Percentiles rank a stretch among this genome's conserved stretches.
Evolutionary conservation across 1,140 invertebrate genomes (phyloP).

Genomic region (Sitobion miscanthi): DNA sequence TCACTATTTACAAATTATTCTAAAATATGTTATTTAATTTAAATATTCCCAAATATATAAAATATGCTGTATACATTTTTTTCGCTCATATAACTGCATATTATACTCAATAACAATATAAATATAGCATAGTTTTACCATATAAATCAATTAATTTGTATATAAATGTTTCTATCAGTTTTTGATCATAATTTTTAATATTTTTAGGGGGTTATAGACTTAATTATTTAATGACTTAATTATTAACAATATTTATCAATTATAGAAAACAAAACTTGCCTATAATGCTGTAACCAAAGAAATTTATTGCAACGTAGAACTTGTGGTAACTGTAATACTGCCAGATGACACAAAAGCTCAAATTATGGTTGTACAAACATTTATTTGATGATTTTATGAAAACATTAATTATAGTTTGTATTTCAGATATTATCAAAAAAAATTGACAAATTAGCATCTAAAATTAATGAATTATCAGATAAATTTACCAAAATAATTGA

Average conservation of each 20-base stretch:
- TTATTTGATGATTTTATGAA: neutral
- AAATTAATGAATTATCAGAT: too few species aligned
- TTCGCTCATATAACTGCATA: too few species aligned
- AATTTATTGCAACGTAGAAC: constrained; percentile 46
- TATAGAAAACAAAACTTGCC: constrained; percentile 38
- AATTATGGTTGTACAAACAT: neutral
- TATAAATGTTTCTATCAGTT: neutral
- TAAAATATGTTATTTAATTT: too few species aligned
- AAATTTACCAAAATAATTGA: neutral
- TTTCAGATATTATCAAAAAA: too few species aligned
- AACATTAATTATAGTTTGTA: neutral
- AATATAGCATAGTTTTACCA: too few species aligned
- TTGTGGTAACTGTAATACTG: constrained; percentile 17
- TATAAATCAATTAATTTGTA: too few species aligned
- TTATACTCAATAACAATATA: too few species aligned
- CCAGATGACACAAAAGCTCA: constrained; percentile 18
- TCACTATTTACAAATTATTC: too few species aligned
- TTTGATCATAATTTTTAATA: neutral
- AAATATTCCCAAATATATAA: too few species aligned
- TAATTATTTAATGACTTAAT: neutral
- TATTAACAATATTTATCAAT: neutral
- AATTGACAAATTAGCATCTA: too few species aligned
- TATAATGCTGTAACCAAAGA: constrained; percentile 18
- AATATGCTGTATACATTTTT: too few species aligned
- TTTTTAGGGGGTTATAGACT: neutral